Conservation (phyloP, 2,888 invertebrate genomes). For the Monopis laevigella region DNA sequence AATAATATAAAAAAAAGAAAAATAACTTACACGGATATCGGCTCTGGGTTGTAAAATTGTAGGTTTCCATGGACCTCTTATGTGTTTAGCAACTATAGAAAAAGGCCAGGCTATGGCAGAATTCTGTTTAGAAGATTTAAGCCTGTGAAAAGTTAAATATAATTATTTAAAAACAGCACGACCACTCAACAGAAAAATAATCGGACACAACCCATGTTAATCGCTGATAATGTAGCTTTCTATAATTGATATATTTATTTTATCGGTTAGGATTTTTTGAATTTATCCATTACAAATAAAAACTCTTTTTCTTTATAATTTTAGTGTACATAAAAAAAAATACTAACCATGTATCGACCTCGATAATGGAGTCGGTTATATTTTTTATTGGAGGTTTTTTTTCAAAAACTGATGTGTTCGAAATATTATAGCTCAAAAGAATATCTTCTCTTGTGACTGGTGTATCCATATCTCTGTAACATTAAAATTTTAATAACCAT, state of each 20-base stretch:
- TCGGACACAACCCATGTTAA: too few relatives aligned
- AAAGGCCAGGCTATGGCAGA: slow-evolving; percentile 40
- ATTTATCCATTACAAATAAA: not conserved
- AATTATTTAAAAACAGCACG: too few relatives aligned
- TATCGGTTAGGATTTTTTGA: not conserved
- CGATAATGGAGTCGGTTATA: slow-evolving; percentile 34
- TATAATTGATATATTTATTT: too few relatives aligned
- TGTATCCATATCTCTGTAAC: slow-evolving; percentile 34
- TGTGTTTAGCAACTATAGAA: slow-evolving; percentile 40
- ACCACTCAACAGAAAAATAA: too few relatives aligned
- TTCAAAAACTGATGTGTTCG: slow-evolving; percentile 48
- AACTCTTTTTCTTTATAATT: slow-evolving; percentile 1
- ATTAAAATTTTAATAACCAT: not conserved
- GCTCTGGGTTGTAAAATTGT: slow-evolving; percentile 41
- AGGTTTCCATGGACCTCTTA: slow-evolving; percentile 34
- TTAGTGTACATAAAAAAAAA: not conserved
- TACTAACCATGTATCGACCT: slow-evolving; percentile 25
- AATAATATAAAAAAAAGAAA: too few relatives aligned
- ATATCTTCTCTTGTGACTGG: slow-evolving; percentile 46
- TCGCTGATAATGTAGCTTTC: too few relatives aligned
- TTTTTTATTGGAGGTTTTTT: slow-evolving; percentile 30
- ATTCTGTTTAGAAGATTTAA: too few relatives aligned
- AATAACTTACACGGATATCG: slow-evolving; percentile 43
- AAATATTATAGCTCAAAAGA: slow-evolving; percentile 48
- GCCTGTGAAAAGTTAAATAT: too few relatives aligned